phyloP scores from a whole-genome alignment of 2,797 vertebrate species.

The Schizopygopsis pylzovi region DNA sequence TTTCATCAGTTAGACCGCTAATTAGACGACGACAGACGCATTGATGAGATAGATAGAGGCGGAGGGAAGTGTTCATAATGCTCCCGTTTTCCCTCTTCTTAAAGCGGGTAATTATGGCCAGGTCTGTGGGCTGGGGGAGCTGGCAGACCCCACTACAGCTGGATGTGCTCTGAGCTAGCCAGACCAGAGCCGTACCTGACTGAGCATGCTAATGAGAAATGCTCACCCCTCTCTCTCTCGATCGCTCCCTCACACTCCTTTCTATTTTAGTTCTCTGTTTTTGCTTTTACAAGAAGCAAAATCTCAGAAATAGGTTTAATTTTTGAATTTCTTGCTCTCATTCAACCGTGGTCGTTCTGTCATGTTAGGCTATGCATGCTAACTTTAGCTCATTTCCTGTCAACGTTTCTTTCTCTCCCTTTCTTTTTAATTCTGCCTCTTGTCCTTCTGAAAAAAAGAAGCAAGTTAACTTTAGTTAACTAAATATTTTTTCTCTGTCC shows the following conservation, averaged over 20 bases:
- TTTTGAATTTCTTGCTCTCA: neutral
- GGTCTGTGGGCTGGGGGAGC: neutral
- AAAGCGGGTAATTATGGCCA: slow-evolving; percentile 24
- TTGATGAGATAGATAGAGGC: slow-evolving; percentile 55
- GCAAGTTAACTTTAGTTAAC: too few species aligned
- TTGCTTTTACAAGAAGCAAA: neutral
- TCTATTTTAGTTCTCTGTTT: slow-evolving; percentile 13
- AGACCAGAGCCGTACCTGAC: slow-evolving; percentile 37
- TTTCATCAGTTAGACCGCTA: slow-evolving; percentile 63
- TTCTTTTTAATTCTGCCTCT: slow-evolving; percentile 8
- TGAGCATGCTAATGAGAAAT: slow-evolving; percentile 45
- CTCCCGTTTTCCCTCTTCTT: slow-evolving; percentile 7
- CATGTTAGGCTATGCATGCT: slow-evolving; percentile 20
- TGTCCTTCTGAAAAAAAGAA: neutral
- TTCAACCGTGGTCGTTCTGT: neutral
- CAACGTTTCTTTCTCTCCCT: slow-evolving; percentile 4
- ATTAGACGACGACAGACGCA: slow-evolving; percentile 57
- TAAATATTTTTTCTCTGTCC: too few species aligned
- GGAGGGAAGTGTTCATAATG: slow-evolving; percentile 53
- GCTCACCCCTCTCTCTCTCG: neutral
- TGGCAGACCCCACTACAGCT: neutral
- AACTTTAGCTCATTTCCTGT: neutral
- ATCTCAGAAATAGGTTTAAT: neutral
- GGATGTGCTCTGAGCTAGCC: slow-evolving; percentile 37
- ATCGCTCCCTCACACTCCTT: neutral